Base-by-base conservation (phyloP, 2,888 invertebrate species). In the Agrypnus murinus region DNA sequence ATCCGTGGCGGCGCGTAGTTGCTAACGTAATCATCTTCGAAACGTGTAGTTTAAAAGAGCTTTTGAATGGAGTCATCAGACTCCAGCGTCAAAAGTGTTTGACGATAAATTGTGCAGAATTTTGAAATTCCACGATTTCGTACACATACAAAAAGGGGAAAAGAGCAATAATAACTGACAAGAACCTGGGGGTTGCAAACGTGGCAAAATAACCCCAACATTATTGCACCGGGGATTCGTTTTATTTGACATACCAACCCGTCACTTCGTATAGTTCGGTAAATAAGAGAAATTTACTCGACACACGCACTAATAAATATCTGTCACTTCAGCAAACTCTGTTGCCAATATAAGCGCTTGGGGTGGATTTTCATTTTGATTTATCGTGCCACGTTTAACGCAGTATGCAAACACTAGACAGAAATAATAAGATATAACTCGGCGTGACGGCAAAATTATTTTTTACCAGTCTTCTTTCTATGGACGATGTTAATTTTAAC, bases 201-300 rank as follows among this genome's bases (percentile, higher is more conserved):
- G 73, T 64, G 50, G 59, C 63, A 64, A 70, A 73, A 66, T 72
- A 70, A 73, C 73, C 69, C 60, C 65, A 38, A 57, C 70, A 64
- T 73, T 73, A 73, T 73, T 73, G 64, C 73, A 70, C 70, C 70
- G 73, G 73, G 67, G 73, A 73, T 70, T 70, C 66, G 70, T 70
- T 73, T 68, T 73, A 73, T 69, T 73, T 73, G 73, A 73, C 73
- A 73, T 62, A 70, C 73, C 73, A 70, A 65, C 63, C 73, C 68
- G 73, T 73, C 73, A 73, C 70, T 73, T 70, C 59, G 64, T 73
- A 70, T 73, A 73, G 70, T 73, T 73, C 63, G 73, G 73, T 66
- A 73, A 73, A 73, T 73, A 73, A 73, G 69, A 67, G 73, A 73
- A 73, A 73, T 73, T 73, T 73, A 73, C 70, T 73, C 70, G 70